Conservation (phyloP, 2,888 invertebrate genomes). For the Aquatica leii region DNA sequence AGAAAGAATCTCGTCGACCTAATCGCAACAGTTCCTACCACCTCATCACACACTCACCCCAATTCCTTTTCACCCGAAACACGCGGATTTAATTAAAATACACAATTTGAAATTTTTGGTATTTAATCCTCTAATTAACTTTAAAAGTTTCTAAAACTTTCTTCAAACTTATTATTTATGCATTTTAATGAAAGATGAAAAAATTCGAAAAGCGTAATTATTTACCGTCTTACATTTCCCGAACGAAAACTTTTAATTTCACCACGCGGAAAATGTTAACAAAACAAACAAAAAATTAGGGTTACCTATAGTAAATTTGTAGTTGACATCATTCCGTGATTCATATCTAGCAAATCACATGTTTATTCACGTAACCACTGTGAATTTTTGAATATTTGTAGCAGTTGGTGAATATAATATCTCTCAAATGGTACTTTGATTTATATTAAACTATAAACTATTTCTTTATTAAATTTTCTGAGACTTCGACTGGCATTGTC, state of each 20-base stretch:
- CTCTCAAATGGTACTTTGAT: too few relatives aligned
- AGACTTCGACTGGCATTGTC: too few relatives aligned
- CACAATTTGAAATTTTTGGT: constrained; percentile 5
- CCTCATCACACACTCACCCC: background rate
- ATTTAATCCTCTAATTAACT: constrained; percentile 9
- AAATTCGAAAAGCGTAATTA: background rate
- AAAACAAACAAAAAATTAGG: constrained; percentile 5
- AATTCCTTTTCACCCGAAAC: background rate
- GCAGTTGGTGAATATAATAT: background rate
- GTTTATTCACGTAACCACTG: constrained; percentile 4
- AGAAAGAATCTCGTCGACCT: constrained; percentile 2
- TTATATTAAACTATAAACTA: too few relatives aligned
- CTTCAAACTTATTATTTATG: constrained; percentile 10
- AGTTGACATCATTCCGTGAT: constrained; percentile 8
- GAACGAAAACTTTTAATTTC: too few relatives aligned
- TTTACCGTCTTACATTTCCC: too few relatives aligned
- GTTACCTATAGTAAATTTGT: constrained; percentile 4
- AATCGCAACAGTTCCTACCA: constrained; percentile 4
- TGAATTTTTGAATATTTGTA: constrained; percentile 6
- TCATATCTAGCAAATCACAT: background rate
- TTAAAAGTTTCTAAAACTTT: constrained; percentile 2
- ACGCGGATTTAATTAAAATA: constrained; percentile 3
- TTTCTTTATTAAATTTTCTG: too few relatives aligned
- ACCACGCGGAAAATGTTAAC: too few relatives aligned
- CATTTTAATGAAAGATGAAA: constrained; percentile 6